Evolutionary conservation across 2,888 invertebrate genomes (phyloP), one percentile per base, ranked within the genome.

Genomic region (Plemyria rubiginata): DNA sequence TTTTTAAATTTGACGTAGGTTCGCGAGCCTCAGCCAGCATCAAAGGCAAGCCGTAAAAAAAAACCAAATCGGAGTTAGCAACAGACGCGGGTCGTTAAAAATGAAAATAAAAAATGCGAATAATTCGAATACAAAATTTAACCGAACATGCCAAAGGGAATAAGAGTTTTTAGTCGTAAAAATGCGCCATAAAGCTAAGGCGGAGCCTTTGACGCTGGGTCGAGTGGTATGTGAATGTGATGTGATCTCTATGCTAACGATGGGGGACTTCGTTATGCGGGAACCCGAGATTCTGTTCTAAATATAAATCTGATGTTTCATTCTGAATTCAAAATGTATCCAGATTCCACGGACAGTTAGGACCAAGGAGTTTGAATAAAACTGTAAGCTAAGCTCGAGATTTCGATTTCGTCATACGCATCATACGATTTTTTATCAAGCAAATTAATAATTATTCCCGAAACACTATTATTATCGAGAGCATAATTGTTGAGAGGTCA

Each of bases 71-170:
- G 62, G 74, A 71, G 75, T 73, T 81, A 81, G 82, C 79, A 81
- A 82, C 82, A 77, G 76, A 70, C 76, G 74, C 75, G 72, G 71
- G 70, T 74, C 64, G 74, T 73, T 69, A 71, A 70, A 68, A 68
- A 70, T 57, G 61, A 72, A 70, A 73, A 72, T 72, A 75, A 74
- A 32, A 75, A 75, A 77, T 76, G 69, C 54, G 57, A 67, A 80
- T 78, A 79, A 80, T 77, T 78, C 76, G 78, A 81, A 81, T 80
- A 71, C 77, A 79, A 74, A 81, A 79, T 79, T 78, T 75, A 76
- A 79, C 73, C 58, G 71, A 68, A 75, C 75, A 71, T 75, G 71
- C 79, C 78, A 78, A 79, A 77, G 73, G 75, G 76, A 76, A 76
- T 64, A 76, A 77, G 66, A 75, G 60, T 76, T 71, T 72, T 70